Base-by-base conservation (phyloP, 2,888 invertebrate genomes). In the Papilio elwesi region DNA sequence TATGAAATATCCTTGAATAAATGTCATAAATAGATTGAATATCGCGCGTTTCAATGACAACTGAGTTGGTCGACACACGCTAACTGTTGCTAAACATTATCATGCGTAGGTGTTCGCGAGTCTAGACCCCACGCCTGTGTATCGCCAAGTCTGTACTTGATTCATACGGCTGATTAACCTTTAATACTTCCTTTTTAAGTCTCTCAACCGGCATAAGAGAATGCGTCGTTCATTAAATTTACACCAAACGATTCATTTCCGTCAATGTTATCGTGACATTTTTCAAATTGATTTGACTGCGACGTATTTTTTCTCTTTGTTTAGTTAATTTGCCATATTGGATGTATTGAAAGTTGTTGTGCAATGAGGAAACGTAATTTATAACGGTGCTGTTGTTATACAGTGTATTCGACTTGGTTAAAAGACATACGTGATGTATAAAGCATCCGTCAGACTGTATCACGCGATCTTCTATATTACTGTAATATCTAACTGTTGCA, bases 401-500 rank as follows among this genome's bases (percentile, higher is more conserved):
- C 67, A 63, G 55, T 49, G 64, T 63, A 73, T 76, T 72, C 73
- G 51, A 59, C 47, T 59, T 63, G 64, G 73, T 26, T 57, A 73
- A 55, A 71, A 73, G 74, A 71, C 70, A 70, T 75, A 74, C 77
- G 78, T 79, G 81, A 78, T 80, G 71, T 74, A 75, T 81, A 80
- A 83, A 80, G 81, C 77, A 83, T 81, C 79, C 78, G 80, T 81
- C 79, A 80, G 82, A 84, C 83, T 78, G 70, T 76, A 81, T 81
- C 90, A 90, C 89, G 89, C 87, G 81, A 85, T 80, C 76, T 73
- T 63, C 78, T 76, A 75, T 76, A 80, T 86, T 85, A 90, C 90
- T 83, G 90, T 88, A 90, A 86, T 81, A 79, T 68, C 76, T 89
- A 88, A 90, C 87, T 85, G 88, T 90, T 87, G 85, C 87, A 85